Base-by-base conservation (phyloP, 2,113 vertebrate genomes). In the Monopterus albus region DNA sequence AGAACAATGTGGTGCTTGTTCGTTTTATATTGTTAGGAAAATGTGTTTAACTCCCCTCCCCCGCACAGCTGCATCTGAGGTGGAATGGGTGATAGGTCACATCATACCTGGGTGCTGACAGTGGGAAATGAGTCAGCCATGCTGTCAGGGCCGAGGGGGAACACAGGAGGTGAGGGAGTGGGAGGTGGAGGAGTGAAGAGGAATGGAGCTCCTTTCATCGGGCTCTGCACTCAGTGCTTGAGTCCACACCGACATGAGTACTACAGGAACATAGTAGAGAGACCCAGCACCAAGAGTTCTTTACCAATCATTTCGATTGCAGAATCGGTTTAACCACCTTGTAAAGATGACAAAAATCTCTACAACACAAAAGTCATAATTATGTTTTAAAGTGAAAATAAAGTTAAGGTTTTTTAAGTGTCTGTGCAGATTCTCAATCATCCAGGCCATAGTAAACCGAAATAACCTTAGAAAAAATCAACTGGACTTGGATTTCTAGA, bases 61-160 rank as follows among this genome's bases (percentile, higher is more conserved):
- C n/a, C n/a, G n/a, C n/a, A n/a, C 84, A 84, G 85, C 87, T 78
- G 83, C 81, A 60, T 64, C 83, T 53, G 71, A 75, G 82, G 74
- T 63, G 9, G 56, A 82, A 57, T 82, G 86, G 80, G 80, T 86
- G 87, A 90, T 87, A 86, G 84, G 84, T 81, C 66, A 72, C 75
- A 84, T 91, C 87, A 83, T 88, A 89, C 87, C 85, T 89, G 87
- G 78, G 82, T 82, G 79, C 72, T 90, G 89, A 91, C 83, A 85
- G 84, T 79, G 79, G 74, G 75, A 71, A 85, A 75, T 63, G 75
- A 89, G 89, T 91, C 88, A 87, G 84, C 58, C 55, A 28, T 77
- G 80, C 78, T 81, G 69, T 82, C 77, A 67, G 67, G 47, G 53
- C 64, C 51, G 35, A 51, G 65, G 47, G 39, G 63, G 72, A 68